Evolutionary conservation across 1,140 invertebrate species (phyloP).

Genomic region (Hypsibius dujardini): DNA sequence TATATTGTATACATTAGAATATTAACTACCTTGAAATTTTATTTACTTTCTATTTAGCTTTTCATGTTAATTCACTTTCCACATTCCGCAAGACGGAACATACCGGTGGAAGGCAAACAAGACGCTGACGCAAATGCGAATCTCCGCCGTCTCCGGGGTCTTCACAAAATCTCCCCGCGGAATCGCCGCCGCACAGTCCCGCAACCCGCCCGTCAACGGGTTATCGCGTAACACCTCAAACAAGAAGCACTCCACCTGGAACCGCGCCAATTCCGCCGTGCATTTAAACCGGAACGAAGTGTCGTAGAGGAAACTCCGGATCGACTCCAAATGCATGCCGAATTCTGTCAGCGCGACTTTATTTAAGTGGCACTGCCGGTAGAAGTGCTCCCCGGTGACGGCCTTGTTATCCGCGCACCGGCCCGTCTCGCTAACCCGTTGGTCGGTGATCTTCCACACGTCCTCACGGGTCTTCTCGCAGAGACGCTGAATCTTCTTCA

Average conservation of each 20-base stretch:
- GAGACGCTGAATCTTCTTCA: neutral
- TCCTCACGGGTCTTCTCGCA: neutral
- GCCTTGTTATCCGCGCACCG: conserved; percentile 6
- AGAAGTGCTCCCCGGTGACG: conserved; percentile 12
- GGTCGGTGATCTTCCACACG: conserved; percentile 6
- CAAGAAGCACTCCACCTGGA: neutral
- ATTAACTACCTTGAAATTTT: no score
- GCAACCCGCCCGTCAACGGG: neutral
- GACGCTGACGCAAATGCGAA: neutral
- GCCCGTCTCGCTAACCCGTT: neutral
- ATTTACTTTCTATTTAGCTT: no score
- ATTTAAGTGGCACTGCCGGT: conserved; percentile 11
- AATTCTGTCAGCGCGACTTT: neutral
- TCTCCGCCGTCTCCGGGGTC: neutral
- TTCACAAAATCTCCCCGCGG: neutral
- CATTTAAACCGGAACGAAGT: neutral
- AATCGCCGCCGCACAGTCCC: neutral
- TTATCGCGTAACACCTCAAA: neutral
- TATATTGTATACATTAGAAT: no score
- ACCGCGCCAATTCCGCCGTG: conserved; percentile 10
- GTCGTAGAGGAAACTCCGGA: neutral
- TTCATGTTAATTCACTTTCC: no score
- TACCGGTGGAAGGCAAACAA: conserved; percentile 10
- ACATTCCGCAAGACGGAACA: no score
- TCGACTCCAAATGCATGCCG: neutral